phyloP scores from a whole-genome alignment of 2,888 invertebrate species.

The Marronus borbonicus region DNA sequence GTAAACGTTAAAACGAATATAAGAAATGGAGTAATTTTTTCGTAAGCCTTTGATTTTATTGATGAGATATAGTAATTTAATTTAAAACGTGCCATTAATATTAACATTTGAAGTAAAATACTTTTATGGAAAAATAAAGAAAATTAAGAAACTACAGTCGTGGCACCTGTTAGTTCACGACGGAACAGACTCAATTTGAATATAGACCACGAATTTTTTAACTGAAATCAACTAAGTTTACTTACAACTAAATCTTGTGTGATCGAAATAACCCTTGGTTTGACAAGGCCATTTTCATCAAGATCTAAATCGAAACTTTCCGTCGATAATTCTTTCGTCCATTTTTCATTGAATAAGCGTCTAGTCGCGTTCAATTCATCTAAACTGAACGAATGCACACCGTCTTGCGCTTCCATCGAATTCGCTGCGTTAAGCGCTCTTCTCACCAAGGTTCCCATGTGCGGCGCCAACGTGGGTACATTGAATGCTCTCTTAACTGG shows the following conservation, averaged over 20 bases:
- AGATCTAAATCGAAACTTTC: slow-evolving; percentile 49
- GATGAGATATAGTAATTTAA: too few species aligned
- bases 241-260: slow-evolving; percentile 39
- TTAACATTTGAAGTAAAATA: too few species aligned
- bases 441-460: slow-evolving; percentile 30
- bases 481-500: not conserved
- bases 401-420: slow-evolving; percentile 27
- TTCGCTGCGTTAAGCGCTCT: not conserved
- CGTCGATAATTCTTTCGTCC: slow-evolving; percentile 39
- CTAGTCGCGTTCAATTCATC: slow-evolving; percentile 11
- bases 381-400: slow-evolving; percentile 2
- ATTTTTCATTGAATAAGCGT: slow-evolving; percentile 34
- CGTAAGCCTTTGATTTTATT: too few species aligned
- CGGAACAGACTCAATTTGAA: too few species aligned
- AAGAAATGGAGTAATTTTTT: too few species aligned
- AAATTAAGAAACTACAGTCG: too few species aligned
- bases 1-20: too few species aligned
- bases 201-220: too few species aligned
- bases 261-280: not conserved
- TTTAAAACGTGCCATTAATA: too few species aligned
- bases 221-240: not conserved
- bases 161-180: too few species aligned
- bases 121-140: too few species aligned
- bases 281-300: not conserved
- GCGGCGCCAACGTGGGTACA: slow-evolving; percentile 21